phyloP scores from a whole-genome alignment of 2,113 vertebrate species.

The Felis catus region F.catus_Fca126_mat1.0 CM031425.1:44706001-44706500 shows the following conservation, averaged over 20 bases:
- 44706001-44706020: not conserved
- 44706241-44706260: not conserved
- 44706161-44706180: slow-evolving; percentile 14
- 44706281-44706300: not conserved
- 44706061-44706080: not conserved
- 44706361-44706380: not conserved
- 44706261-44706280: not conserved
- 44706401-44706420: not conserved
- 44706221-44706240: not conserved
- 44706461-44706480: not conserved
- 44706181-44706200: not conserved
- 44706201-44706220: not conserved
- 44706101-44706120: not conserved
- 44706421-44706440: not conserved
- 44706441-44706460: not conserved
- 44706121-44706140: not conserved
- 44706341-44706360: not conserved
- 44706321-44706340: not conserved
- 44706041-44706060: not conserved
- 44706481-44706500: not conserved
- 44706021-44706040: not conserved
- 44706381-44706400: not conserved
- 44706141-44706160: not conserved
- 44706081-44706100: not conserved
- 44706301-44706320: not conserved